A percentile compares a stretch with the other conserved stretches of the same genome.
Conservation (phyloP, 1,140 invertebrate genomes). For the Drosophila micromelanica region DNA sequence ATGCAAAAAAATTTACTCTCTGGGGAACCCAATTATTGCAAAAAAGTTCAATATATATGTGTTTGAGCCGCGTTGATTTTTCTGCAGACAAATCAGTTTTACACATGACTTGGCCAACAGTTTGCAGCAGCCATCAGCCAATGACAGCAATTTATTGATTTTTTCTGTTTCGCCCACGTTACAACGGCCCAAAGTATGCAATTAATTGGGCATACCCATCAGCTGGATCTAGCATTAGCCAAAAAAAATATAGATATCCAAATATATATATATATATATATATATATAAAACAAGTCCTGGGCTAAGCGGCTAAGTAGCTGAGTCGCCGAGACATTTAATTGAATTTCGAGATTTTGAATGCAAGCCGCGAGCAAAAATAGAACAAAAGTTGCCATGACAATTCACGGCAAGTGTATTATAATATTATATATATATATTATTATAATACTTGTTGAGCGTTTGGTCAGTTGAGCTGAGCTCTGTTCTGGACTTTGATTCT, state of each 20-base stretch:
- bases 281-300: background rate
- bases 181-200: slow-evolving; percentile 14
- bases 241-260: no score
- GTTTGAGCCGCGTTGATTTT: background rate
- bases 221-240: background rate
- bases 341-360: slow-evolving; percentile 20
- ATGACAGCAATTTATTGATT: slow-evolving; percentile 17
- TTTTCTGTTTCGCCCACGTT: slow-evolving; percentile 4
- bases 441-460: background rate
- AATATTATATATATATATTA: slow-evolving; percentile 18
- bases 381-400: slow-evolving; percentile 28
- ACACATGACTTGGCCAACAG: slow-evolving; percentile 13
- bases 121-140: slow-evolving; percentile 3
- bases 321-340: slow-evolving; percentile 10
- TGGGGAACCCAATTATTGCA: background rate
- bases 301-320: background rate
- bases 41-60: background rate
- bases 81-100: slow-evolving; percentile 20
- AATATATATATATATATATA: background rate
- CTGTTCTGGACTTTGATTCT: slow-evolving; percentile 20
- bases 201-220: slow-evolving; percentile 7
- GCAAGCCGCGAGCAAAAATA: slow-evolving; percentile 9
- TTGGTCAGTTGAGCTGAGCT: background rate
- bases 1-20: background rate
- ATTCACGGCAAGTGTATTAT: slow-evolving; percentile 5